Base-by-base conservation (phyloP, 2,113 vertebrate genomes). In the Bolborhynchus lineola region DNA sequence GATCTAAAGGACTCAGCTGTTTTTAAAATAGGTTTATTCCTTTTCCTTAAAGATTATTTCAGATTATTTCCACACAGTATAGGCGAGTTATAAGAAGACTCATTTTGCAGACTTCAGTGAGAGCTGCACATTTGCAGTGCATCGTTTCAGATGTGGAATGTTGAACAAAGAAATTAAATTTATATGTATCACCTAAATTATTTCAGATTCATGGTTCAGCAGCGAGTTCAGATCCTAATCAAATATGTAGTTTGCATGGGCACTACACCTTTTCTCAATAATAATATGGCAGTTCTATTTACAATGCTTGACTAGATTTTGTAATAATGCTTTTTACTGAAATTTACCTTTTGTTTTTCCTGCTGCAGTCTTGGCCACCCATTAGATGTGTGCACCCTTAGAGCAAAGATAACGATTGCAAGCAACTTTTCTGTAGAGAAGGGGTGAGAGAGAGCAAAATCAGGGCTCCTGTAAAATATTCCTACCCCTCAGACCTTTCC, bases 111-210 rank as follows among this genome's bases (percentile, higher is more conserved):
- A 91, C 87, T 91, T 97, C 92, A 28, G 96, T 77, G 88, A 95
- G 97, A 97, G 92, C 86, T 91, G 94, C 88, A 91, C 86, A 96
- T 97, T 98, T 98, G 96, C 97, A 93, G 93, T 90, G 95, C 92
- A 95, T 97, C 86, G 39, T 97, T 97, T 97, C 97, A 95, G 92
- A 97, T 97, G 96, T 96, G 97, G 95, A 98, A 96, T 95, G 96
- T 96, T 98, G 98, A 98, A 98, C 97, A 98, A 98, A 98, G 97
- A 98, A 98, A 98, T 98, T 97, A 98, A 97, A 98, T 98, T 98
- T 98, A 98, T 98, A 98, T 97, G 97, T 98, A 98, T 98, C 92
- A 96, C 95, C 96, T 98, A 98, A 98, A 98, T 98, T 98, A 98
- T 98, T 98, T 98, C 82, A 96, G 96, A 98, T 98, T 98, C 97